These are phyloP conservation scores for Eueremaeus valkanovi DNA, from an alignment of 2,888 invertebrate species.

Conservation along the genomic window DNA sequence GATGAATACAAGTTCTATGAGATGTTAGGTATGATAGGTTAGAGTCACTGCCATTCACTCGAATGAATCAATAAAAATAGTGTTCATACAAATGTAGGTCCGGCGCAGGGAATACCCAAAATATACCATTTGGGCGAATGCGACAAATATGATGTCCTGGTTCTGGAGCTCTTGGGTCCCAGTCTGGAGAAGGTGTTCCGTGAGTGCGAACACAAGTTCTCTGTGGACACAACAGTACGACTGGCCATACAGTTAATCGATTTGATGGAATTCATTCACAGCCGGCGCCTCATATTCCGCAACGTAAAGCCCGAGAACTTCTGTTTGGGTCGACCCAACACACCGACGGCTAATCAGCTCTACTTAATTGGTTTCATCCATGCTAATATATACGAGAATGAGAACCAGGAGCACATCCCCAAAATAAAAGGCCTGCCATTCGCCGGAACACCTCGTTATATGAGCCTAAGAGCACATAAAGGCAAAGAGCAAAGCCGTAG, in stretches of 20 bases:
- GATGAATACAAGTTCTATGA: slow-evolving; percentile 21
- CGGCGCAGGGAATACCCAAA: slow-evolving; percentile 20
- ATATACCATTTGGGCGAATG: not conserved
- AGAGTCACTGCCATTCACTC: too few species aligned
- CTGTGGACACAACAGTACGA: not conserved
- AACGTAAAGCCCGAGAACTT: slow-evolving; percentile 39
- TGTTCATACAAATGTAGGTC: too few species aligned
- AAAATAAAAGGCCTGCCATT: not conserved
- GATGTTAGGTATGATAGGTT: slow-evolving; percentile 23
- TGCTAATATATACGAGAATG: slow-evolving; percentile 10
- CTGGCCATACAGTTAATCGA: slow-evolving; percentile 32
- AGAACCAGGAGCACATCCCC: not conserved
- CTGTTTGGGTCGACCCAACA: slow-evolving; percentile 24
- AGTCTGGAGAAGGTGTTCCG: slow-evolving; percentile 2
- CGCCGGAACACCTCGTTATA: slow-evolving; percentile 36
- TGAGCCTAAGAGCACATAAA: slow-evolving; percentile 30
- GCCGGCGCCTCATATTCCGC: slow-evolving; percentile 10
- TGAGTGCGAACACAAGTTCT: not conserved
- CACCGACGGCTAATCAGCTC: not conserved
- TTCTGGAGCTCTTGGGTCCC: slow-evolving; percentile 36
- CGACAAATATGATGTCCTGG: slow-evolving; percentile 4
- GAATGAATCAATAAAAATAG: too few species aligned
- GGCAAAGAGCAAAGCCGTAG: slow-evolving; percentile 29
- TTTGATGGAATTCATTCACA: slow-evolving; percentile 25
- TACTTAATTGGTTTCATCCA: not conserved